Conservation (phyloP, 2,797 vertebrate genomes). For the Brotula barbata region DNA sequence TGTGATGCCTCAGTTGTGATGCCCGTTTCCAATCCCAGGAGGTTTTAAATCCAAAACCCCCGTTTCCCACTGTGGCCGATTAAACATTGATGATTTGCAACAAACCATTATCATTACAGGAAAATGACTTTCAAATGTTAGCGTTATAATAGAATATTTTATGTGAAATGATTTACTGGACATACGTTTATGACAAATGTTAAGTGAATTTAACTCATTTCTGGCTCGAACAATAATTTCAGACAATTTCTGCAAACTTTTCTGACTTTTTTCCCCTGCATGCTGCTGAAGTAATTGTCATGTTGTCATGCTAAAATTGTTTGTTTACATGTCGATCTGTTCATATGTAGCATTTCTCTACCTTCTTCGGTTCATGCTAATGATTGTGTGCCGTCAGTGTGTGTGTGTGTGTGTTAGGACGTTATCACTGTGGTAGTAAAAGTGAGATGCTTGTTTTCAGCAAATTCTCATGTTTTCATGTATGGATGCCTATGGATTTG, state of each 20-base stretch:
- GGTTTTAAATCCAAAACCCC: slow-evolving; percentile 9
- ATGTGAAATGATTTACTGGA: neutral
- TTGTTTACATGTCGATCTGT: slow-evolving; percentile 25
- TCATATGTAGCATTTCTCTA: slow-evolving; percentile 1
- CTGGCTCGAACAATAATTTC: neutral
- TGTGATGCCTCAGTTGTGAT: slow-evolving; percentile 62
- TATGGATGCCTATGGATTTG: slow-evolving; percentile 26
- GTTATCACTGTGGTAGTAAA: slow-evolving; percentile 15
- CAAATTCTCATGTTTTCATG: slow-evolving; percentile 45
- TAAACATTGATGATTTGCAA: slow-evolving; percentile 22
- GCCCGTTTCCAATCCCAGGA: slow-evolving; percentile 38
- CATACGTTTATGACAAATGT: neutral
- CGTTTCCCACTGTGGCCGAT: slow-evolving; percentile 20
- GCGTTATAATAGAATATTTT: neutral
- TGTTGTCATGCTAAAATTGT: no score
- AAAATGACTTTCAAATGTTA: slow-evolving; percentile 1
- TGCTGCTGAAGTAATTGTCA: slow-evolving; percentile 16
- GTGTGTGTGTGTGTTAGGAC: slow-evolving; percentile 32
- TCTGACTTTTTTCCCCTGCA: slow-evolving; percentile 2
- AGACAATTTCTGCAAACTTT: no score
- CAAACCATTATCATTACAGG: slow-evolving; percentile 57
- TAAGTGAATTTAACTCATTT: neutral
- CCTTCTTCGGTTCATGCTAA: slow-evolving; percentile 56
- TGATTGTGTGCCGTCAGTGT: slow-evolving; percentile 47
- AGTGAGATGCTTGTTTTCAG: slow-evolving; percentile 48